Conservation (phyloP, 2,888 invertebrate genomes). For the Petrolisthes cinctipes region DNA sequence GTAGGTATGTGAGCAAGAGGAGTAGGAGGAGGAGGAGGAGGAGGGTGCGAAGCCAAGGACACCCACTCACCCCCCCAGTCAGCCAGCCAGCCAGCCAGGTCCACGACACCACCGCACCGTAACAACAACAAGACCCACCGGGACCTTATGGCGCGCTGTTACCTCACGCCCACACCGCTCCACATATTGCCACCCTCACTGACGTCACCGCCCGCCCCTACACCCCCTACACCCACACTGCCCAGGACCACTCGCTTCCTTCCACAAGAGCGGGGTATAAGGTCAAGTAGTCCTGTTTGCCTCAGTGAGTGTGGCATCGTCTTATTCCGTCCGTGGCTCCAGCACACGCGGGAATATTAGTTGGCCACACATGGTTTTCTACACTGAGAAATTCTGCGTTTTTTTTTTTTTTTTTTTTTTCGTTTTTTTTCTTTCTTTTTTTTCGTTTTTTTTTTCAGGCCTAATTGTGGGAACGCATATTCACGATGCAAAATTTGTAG, state of each 20-base stretch:
- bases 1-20: neutral
- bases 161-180: constrained; percentile 34
- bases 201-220: constrained; percentile 6
- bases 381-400: no score
- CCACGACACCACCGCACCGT: neutral
- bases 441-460: neutral
- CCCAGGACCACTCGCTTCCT: neutral
- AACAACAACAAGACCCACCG: constrained; percentile 1
- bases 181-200: constrained; percentile 23
- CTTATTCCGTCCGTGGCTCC: neutral
- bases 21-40: neutral
- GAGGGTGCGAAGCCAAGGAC: constrained; percentile 4
- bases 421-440: neutral
- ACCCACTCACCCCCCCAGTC: neutral
- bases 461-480: no score
- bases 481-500: no score
- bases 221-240: constrained; percentile 17
- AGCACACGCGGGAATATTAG: no score
- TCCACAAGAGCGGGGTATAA: neutral
- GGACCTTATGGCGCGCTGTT: constrained; percentile 13
- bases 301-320: neutral
- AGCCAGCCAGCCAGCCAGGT: neutral
- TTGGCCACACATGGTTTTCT: no score
- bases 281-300: neutral
- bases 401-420: neutral